A percentile compares a stretch with the other conserved stretches of the same genome.
Conservation (phyloP, 2,797 vertebrate genomes). For the Anabacerthia variegaticeps region DNA sequence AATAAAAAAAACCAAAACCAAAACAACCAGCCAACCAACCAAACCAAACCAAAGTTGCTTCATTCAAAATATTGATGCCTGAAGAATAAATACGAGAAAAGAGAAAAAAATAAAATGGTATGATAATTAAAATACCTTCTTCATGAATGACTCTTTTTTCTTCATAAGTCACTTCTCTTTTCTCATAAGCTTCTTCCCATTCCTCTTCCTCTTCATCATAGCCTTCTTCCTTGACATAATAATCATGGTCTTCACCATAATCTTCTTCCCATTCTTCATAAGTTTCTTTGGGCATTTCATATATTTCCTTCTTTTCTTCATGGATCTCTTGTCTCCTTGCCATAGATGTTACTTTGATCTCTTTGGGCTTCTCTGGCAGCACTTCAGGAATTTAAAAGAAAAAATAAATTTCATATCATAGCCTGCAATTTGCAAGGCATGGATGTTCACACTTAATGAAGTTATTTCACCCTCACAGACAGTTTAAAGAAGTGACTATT, state of each 20-base stretch:
- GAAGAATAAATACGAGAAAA: background rate
- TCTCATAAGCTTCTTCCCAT: constrained; percentile 73
- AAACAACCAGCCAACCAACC: too few relatives aligned
- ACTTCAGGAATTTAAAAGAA: constrained; percentile 80
- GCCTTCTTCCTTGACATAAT: constrained; percentile 75
- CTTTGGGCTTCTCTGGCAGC: constrained; percentile 78
- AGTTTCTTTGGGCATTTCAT: constrained; percentile 50
- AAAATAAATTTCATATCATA: background rate
- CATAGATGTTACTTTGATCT: constrained; percentile 75
- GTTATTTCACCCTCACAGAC: background rate
- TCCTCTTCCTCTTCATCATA: constrained; percentile 80
- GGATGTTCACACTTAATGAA: background rate
- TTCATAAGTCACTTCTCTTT: constrained; percentile 73
- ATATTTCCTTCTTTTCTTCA: constrained; percentile 63
- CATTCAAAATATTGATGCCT: background rate
- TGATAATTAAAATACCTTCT: constrained; percentile 68
- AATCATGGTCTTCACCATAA: constrained; percentile 72
- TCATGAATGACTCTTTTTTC: constrained; percentile 62
- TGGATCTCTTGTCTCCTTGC: constrained; percentile 74
- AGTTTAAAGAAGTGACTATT: background rate
- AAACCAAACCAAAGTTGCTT: background rate
- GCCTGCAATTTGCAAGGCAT: background rate
- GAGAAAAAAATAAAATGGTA: background rate
- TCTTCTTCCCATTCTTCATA: constrained; percentile 72
- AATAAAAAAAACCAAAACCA: background rate